Evolutionary conservation across 2,113 vertebrate genomes (phyloP).

Genomic region (Ceyx margarethae): DNA sequence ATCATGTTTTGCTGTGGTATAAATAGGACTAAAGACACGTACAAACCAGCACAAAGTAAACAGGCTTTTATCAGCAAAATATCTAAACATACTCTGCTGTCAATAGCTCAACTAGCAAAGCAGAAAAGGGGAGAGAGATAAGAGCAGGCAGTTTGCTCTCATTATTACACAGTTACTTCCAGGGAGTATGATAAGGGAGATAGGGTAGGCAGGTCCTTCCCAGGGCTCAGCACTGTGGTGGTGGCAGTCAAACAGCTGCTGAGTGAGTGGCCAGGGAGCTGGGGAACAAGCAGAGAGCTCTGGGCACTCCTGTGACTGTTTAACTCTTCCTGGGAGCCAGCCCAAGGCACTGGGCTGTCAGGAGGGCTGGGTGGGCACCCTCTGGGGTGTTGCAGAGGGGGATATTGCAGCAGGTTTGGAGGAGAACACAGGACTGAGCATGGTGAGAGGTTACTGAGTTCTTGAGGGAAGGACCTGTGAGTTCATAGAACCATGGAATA

Average conservation of each 20-base stretch:
- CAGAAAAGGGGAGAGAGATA: slow-evolving; percentile 5
- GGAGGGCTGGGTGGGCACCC: not conserved
- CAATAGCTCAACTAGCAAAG: not conserved
- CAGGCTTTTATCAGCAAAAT: slow-evolving; percentile 30
- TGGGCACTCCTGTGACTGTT: rapidly evolving
- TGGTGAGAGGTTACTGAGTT: not conserved
- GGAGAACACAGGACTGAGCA: not conserved
- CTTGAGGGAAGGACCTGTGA: not conserved
- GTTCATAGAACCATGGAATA: not conserved
- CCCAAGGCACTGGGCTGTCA: not conserved
- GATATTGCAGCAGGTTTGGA: not conserved
- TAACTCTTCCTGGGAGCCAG: not conserved
- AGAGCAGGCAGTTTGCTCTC: not conserved
- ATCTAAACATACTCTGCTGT: not conserved
- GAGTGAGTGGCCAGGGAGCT: rapidly evolving
- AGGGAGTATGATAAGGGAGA: not conserved
- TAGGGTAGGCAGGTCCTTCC: not conserved
- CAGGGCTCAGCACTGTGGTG: rapidly evolving
- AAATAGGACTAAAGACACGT: not conserved
- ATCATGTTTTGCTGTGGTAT: not conserved
- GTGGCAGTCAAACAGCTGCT: rapidly evolving
- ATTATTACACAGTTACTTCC: slow-evolving; percentile 22
- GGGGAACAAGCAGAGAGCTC: rapidly evolving
- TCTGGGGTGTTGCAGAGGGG: not conserved
- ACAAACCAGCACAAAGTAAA: slow-evolving; percentile 8